phyloP scores from a whole-genome alignment of 1,140 invertebrate genomes.

The Panonychus citri region DNA sequence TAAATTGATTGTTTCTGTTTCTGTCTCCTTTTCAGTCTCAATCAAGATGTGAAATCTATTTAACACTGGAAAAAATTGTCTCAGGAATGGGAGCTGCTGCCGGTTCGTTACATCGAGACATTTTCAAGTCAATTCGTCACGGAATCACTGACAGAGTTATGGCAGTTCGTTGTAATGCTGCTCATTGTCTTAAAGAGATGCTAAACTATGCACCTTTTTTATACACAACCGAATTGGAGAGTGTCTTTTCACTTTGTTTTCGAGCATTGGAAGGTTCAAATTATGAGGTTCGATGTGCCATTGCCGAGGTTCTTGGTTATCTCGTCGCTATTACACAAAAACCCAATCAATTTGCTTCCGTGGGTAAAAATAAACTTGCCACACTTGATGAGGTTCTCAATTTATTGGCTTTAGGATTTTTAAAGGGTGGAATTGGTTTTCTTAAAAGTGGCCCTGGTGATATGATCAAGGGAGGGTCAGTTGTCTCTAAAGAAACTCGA shows the following conservation, averaged over 20 bases:
- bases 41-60: conserved; percentile 84
- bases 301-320: conserved; percentile 65
- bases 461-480: conserved; percentile 80
- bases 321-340: conserved; percentile 51
- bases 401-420: conserved; percentile 77
- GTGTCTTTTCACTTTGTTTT: conserved; percentile 62
- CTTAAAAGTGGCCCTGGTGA: conserved; percentile 69
- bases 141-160: conserved; percentile 70
- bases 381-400: conserved; percentile 74
- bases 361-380: conserved; percentile 26
- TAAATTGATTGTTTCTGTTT: not conserved
- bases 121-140: conserved; percentile 62
- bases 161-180: conserved; percentile 64
- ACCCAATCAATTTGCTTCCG: conserved; percentile 16
- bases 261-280: conserved; percentile 77
- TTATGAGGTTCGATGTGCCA: conserved; percentile 74
- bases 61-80: conserved; percentile 74
- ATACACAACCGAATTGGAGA: conserved; percentile 71
- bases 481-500: conserved; percentile 76
- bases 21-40: conserved; percentile 37
- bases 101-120: conserved; percentile 63
- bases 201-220: conserved; percentile 65
- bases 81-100: conserved; percentile 68
- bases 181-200: conserved; percentile 66
- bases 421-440: conserved; percentile 79